phyloP scores from a whole-genome alignment of 2,888 invertebrate genomes.

The Zhengitettix transpicula region DNA sequence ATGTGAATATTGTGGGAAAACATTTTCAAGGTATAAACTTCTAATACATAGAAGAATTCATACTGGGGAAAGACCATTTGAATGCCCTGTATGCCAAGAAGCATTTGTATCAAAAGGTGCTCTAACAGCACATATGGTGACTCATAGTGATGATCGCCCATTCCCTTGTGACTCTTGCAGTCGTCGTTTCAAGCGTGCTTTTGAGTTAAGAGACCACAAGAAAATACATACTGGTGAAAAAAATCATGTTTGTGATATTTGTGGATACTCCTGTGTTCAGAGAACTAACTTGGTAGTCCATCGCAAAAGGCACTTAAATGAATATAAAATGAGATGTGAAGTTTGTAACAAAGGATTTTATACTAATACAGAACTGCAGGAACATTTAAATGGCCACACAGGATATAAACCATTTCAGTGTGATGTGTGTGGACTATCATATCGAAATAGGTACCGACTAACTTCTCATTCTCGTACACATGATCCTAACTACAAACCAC shows the following conservation, averaged over 20 bases:
- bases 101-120: constrained; percentile 11
- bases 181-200: constrained; percentile 10
- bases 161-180: constrained; percentile 10
- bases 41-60: constrained; percentile 10
- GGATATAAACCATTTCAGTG: constrained; percentile 35
- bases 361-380: constrained; percentile 31
- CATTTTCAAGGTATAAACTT: constrained; percentile 8
- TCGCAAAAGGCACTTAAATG: constrained; percentile 11
- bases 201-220: constrained; percentile 10
- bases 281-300: constrained; percentile 10
- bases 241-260: constrained; percentile 10
- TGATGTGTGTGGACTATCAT: constrained; percentile 23
- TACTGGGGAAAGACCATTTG: constrained; percentile 10
- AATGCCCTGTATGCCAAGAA: constrained; percentile 20
- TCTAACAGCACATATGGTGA: constrained; percentile 10
- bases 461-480: constrained; percentile 23
- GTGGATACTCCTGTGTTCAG: constrained; percentile 9
- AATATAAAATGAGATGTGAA: constrained; percentile 25
- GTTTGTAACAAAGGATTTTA: constrained; percentile 36
- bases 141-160: constrained; percentile 10
- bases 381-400: constrained; percentile 39
- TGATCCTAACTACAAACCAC: constrained; percentile 21
- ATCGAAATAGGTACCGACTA: constrained; percentile 8
- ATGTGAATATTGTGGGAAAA: constrained; percentile 11
- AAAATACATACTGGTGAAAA: constrained; percentile 11